Evolutionary conservation across 1,140 invertebrate species (phyloP), one percentile per base, ranked within the genome.

Genomic region (Coenobita brevimanus): DNA sequence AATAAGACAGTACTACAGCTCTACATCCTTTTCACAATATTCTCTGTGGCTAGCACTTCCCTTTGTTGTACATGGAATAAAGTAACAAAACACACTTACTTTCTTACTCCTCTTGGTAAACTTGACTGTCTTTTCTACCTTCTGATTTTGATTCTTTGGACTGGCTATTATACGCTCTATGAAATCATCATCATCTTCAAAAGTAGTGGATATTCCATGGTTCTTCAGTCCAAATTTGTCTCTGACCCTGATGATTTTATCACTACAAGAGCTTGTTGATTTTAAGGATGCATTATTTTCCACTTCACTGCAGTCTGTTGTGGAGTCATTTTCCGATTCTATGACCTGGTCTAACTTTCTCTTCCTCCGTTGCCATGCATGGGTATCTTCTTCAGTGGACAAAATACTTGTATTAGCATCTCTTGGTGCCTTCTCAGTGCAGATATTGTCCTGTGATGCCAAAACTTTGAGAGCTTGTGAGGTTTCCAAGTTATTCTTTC

Each of bases 151-250:
- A 36, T 24, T 17, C 17, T 24, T 17, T 27, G 17, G 27, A 33
- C 46, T 50, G 46, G 33, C 17, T 71, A 38, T 17, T 17, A 71
- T 30, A 17, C 17, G 27, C 10, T 24, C 67, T 33, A 33, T 30
- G 33, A 71, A 71, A 71, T 71, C 67, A 38, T 71, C 67, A 71
- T 71, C 67, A 30, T 71, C 67, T 27, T 33, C 24, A 36, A 38
- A 71, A 71, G 17, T 38, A 0, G 4, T 71, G 30, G n/a, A 27
- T 4, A 17, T 38, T 71, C 15, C 27, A 21, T 36, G n/a, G 64
- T n/a, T 30, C 15, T 8, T 71, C 24, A 27, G 3, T 3, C 17
- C 3, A 71, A 3, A 27, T 36, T 33, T 71, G 17, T 17, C 67
- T 8, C 46, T 50, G 17, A 50, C 46, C 17, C 46, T 17, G 17